Evolutionary conservation across 1,140 invertebrate species (phyloP).

Genomic region (Zaprionus vittiger): DNA sequence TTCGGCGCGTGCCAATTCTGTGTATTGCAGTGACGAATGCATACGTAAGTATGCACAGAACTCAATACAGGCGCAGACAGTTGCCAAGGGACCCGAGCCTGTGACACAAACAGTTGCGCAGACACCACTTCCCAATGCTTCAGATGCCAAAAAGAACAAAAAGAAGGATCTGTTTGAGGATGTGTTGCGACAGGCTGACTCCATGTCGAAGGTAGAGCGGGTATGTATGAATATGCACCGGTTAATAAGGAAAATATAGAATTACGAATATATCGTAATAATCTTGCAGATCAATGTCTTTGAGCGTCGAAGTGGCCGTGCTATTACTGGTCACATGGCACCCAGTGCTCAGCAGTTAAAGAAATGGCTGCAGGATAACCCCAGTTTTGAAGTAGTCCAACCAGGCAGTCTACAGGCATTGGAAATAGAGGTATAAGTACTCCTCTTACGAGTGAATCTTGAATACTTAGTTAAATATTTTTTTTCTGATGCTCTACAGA

Average conservation of each 20-base stretch:
- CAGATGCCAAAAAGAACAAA: slow-evolving; percentile 71
- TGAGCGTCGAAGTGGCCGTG: slow-evolving; percentile 91
- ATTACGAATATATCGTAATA: not conserved
- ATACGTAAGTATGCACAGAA: slow-evolving; percentile 93
- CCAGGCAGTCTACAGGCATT: slow-evolving; percentile 85
- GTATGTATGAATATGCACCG: slow-evolving; percentile 80
- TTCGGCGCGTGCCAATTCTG: slow-evolving; percentile 88
- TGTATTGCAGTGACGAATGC: slow-evolving; percentile 95
- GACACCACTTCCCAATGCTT: not conserved
- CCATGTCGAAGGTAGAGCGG: slow-evolving; percentile 84
- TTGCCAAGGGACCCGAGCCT: slow-evolving; percentile 42
- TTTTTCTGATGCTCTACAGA: slow-evolving; percentile 33
- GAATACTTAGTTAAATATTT: not conserved
- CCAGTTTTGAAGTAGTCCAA: slow-evolving; percentile 92
- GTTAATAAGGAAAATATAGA: not conserved
- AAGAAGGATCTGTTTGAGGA: slow-evolving; percentile 79
- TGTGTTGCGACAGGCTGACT: slow-evolving; percentile 64
- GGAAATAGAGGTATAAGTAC: slow-evolving; percentile 82
- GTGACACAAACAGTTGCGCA: slow-evolving; percentile 17
- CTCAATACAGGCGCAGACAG: slow-evolving; percentile 84
- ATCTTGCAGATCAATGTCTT: slow-evolving; percentile 89
- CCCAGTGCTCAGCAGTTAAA: slow-evolving; percentile 91
- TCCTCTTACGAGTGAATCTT: not conserved
- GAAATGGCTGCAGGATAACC: slow-evolving; percentile 93
- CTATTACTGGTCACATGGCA: slow-evolving; percentile 90